phyloP scores from a whole-genome alignment of 2,888 invertebrate genomes.

The Apeira syringaria region DNA sequence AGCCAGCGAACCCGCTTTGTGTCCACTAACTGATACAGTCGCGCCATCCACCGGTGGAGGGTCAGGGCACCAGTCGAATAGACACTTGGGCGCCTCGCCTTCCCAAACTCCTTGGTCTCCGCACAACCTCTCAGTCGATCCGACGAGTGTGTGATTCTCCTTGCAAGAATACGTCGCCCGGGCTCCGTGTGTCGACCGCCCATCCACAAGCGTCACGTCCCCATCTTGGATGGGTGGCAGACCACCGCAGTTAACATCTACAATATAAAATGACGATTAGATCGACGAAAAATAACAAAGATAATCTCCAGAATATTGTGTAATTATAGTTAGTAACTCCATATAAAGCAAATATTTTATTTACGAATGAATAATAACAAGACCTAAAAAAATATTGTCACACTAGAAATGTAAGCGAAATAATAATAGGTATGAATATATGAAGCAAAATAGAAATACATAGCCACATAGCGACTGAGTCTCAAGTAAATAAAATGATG shows the following conservation, averaged over 20 bases:
- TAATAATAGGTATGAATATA: no score
- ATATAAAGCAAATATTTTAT: no score
- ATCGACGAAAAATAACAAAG: no score
- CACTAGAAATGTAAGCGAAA: no score
- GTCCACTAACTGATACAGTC: slow-evolving; percentile 87
- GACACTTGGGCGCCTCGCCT: slow-evolving; percentile 90
- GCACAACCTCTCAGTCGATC: slow-evolving; percentile 88
- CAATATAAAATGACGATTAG: slow-evolving; percentile 13
- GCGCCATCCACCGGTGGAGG: slow-evolving; percentile 92
- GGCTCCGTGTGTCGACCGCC: slow-evolving; percentile 91
- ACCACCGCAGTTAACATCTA: slow-evolving; percentile 92
- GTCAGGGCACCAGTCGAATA: slow-evolving; percentile 95
- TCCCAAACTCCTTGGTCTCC: slow-evolving; percentile 90
- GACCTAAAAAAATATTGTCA: no score
- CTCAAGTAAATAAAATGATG: no score
- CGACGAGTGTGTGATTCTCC: slow-evolving; percentile 93
- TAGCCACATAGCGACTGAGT: no score
- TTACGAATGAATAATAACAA: no score
- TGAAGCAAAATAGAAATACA: no score
- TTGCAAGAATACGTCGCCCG: slow-evolving; percentile 90
- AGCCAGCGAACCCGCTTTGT: slow-evolving; percentile 91
- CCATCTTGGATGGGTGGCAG: slow-evolving; percentile 89
- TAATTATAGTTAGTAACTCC: no score
- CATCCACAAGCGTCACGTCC: slow-evolving; percentile 85
- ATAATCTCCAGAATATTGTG: no score